These are phyloP conservation scores for Chitala chitala DNA, from an alignment of 2,113 vertebrate species.

Conservation along the genomic window DNA sequence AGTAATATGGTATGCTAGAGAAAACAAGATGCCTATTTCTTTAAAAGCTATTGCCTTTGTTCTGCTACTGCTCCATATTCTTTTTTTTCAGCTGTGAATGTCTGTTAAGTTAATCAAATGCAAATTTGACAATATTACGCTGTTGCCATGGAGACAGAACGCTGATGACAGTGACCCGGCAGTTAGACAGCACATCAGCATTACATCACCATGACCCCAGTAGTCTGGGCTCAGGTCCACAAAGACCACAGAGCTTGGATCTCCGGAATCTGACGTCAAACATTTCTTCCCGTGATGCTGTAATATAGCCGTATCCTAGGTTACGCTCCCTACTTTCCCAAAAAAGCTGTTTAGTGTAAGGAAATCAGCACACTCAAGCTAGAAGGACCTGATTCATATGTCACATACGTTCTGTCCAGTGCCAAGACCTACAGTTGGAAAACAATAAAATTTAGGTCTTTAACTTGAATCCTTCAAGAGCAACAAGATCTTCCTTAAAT, in stretches of 20 bases:
- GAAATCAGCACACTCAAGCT: conserved; percentile 46
- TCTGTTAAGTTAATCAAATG: conserved; percentile 5
- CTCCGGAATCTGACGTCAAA: conserved; percentile 10
- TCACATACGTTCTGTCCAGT: conserved; percentile 43
- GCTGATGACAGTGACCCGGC: conserved; percentile 61
- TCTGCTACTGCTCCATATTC: too few relatives aligned
- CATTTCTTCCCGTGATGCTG: conserved; percentile 38
- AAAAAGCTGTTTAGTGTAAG: conserved; percentile 48
- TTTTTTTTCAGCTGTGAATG: neutral
- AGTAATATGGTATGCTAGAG: too few relatives aligned
- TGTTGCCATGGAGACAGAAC: conserved; percentile 30
- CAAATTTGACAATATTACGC: neutral
- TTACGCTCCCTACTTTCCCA: conserved; percentile 43
- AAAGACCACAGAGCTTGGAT: neutral
- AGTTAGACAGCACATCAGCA: conserved; percentile 46
- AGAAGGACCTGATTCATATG: conserved; percentile 47
- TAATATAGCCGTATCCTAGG: conserved; percentile 43
- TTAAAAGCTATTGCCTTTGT: neutral
- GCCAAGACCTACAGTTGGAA: conserved; percentile 34
- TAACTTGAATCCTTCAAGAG: too few relatives aligned
- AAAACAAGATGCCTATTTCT: too few relatives aligned
- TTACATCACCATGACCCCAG: conserved; percentile 63
- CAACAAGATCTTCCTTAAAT: too few relatives aligned
- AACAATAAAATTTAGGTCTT: neutral
- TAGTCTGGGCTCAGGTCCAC: conserved; percentile 55